Evolutionary conservation across 2,113 vertebrate genomes (phyloP), one percentile per base, ranked within the genome.

Genomic region (Tupaia chinensis): DNA sequence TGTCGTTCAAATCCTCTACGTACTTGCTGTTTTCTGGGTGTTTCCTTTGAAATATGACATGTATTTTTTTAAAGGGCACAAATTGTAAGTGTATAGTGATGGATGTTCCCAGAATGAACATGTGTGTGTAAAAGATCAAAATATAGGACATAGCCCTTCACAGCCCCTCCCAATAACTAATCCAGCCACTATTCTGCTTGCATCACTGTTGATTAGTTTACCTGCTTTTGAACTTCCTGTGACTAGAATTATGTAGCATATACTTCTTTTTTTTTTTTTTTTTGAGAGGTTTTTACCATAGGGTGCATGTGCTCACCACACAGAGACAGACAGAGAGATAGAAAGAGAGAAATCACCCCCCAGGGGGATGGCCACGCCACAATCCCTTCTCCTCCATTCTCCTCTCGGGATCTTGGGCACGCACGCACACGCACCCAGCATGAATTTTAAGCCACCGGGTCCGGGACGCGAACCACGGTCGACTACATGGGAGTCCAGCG

Each of bases 261-360:
- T 70, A 89, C 60, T 56, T 89, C 68, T 88, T 89, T 76, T 14
- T n/a, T 13, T 86, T 29, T 86, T 4, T 87, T 91, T 91, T 44
- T 85, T 44, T 3, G 44, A 44, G 44, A 44, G 44, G 44, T 44
- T 44, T 44, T 44, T 44, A 5, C 44, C 5, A 44, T 44, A 44
- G 5, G 44, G 44, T 5, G 44, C 44, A 44, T 44, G 44, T 3
- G 44, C 44, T 44, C 44, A 44, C 44, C 44, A 44, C 4, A 44
- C 44, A 44, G 44, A 44, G 44, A 44, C 44, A 44, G 44, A 44
- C 44, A 44, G 44, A 44, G 44, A 44, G 44, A 44, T 5, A 44
- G 44, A 44, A 44, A 44, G 44, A 0, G 44, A 44, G 44, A 44
- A 44, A 44, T 44, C 44, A 44, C 44, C 44, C 44, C 44, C 44